These are phyloP conservation scores for Electrophaes corylata DNA, from an alignment of 2,888 invertebrate genomes.

Conservation along the genomic window DNA sequence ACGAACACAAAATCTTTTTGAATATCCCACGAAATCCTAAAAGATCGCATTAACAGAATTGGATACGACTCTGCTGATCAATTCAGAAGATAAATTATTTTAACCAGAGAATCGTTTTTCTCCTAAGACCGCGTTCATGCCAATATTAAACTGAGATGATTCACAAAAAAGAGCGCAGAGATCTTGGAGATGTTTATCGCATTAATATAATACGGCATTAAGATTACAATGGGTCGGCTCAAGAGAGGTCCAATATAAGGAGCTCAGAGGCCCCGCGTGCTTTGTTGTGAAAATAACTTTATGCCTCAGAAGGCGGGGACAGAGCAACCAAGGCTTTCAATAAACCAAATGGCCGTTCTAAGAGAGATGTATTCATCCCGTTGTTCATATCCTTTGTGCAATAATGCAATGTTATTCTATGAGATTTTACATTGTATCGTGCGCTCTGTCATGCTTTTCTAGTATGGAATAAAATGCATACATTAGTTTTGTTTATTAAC, in stretches of 20 bases:
- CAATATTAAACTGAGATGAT: constrained; percentile 73
- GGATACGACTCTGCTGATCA: constrained; percentile 67
- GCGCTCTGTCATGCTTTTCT: constrained; percentile 36
- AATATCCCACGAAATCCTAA: constrained; percentile 54
- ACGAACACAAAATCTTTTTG: constrained; percentile 28
- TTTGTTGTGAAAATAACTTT: constrained; percentile 84
- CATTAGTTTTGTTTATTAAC: constrained; percentile 42
- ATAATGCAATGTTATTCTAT: constrained; percentile 66
- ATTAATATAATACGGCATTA: constrained; percentile 84
- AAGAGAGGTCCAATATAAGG: constrained; percentile 82
- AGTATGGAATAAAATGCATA: constrained; percentile 39
- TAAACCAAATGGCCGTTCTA: constrained; percentile 75
- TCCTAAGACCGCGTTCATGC: constrained; percentile 59
- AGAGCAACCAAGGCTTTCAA: constrained; percentile 74
- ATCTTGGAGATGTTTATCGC: constrained; percentile 81
- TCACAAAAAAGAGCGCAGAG: constrained; percentile 70
- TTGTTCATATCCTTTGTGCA: constrained; percentile 71
- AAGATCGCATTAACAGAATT: constrained; percentile 66
- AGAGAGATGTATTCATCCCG: constrained; percentile 64
- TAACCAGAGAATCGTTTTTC: constrained; percentile 68
- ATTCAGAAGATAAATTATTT: constrained; percentile 63
- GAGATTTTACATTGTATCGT: constrained; percentile 40
- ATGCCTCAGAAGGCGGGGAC: constrained; percentile 75
- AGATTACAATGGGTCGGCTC: constrained; percentile 81
- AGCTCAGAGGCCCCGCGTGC: constrained; percentile 73